Percentiles rank a stretch among this genome's conserved stretches.
Evolutionary conservation across 2,113 vertebrate species (phyloP).

Genomic region (Gobio gobio): DNA sequence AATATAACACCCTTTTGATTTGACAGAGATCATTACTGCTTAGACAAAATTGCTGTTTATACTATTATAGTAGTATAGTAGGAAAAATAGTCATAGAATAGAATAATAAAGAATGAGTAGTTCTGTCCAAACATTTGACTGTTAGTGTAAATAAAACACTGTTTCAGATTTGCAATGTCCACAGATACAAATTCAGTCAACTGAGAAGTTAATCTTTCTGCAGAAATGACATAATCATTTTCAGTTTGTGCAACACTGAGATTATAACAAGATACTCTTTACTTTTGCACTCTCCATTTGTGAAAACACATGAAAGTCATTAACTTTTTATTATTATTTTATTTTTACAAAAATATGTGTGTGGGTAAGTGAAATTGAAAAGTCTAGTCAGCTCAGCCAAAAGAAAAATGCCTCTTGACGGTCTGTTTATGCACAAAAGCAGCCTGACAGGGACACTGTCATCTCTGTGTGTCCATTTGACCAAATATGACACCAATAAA

Average conservation of each 20-base stretch:
- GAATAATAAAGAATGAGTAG: not conserved
- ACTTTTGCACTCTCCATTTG: not conserved
- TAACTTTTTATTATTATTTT: not conserved
- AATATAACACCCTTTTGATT: not conserved
- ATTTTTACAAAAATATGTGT: not conserved
- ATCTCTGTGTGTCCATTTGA: slow-evolving; percentile 19
- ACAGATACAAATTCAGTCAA: not conserved
- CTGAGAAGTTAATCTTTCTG: not conserved
- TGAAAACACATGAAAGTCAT: not conserved
- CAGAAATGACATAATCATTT: not conserved
- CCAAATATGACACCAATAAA: not conserved
- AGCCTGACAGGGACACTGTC: not conserved
- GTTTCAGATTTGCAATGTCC: not conserved
- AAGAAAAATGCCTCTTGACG: slow-evolving; percentile 25
- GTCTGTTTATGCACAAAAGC: slow-evolving; percentile 6
- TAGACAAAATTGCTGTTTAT: not conserved
- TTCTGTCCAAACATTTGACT: not conserved
- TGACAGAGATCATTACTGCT: not conserved
- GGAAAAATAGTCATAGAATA: not conserved
- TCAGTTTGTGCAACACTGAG: not conserved
- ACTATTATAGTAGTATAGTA: not conserved
- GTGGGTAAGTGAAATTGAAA: slow-evolving; percentile 1
- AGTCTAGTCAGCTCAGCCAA: slow-evolving; percentile 9
- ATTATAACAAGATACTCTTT: not conserved
- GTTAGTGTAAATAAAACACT: slow-evolving; percentile 14